phyloP scores from a whole-genome alignment of 2,797 vertebrate species.

The Cossypha heuglini region DNA sequence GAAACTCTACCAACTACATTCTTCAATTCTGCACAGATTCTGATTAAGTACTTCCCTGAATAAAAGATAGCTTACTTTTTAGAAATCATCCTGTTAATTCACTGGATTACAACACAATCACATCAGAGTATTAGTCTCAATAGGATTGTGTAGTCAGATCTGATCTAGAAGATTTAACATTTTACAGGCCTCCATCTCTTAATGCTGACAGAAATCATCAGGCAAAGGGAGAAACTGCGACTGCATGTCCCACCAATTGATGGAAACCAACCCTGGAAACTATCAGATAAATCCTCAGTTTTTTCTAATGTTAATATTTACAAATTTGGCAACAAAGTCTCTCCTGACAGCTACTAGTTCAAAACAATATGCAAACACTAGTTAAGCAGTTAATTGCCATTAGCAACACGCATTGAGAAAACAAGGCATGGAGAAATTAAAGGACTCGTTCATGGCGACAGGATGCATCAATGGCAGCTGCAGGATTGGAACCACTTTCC shows the following conservation, averaged over 20 bases:
- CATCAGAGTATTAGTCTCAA: constrained; percentile 12
- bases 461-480: not conserved
- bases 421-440: not conserved
- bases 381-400: not conserved
- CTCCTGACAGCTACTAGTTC: not conserved
- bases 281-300: not conserved
- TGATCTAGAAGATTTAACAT: not conserved
- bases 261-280: not conserved
- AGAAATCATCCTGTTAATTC: not conserved
- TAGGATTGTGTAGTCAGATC: constrained; percentile 18
- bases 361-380: not conserved
- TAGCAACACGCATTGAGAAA: not conserved
- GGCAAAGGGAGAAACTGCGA: not conserved
- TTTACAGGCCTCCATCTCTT: not conserved
- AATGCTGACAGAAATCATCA: not conserved
- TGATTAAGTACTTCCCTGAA: not conserved
- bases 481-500: not conserved
- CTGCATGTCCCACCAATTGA: rapidly evolving
- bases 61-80: not conserved
- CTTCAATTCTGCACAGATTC: not conserved
- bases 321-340: not conserved
- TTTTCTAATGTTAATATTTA: not conserved
- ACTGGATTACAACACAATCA: constrained; percentile 24
- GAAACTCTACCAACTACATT: not conserved
- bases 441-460: not conserved